Evolutionary conservation across 2,888 invertebrate genomes (phyloP).

Genomic region (Cryptocheilus praepositus): DNA sequence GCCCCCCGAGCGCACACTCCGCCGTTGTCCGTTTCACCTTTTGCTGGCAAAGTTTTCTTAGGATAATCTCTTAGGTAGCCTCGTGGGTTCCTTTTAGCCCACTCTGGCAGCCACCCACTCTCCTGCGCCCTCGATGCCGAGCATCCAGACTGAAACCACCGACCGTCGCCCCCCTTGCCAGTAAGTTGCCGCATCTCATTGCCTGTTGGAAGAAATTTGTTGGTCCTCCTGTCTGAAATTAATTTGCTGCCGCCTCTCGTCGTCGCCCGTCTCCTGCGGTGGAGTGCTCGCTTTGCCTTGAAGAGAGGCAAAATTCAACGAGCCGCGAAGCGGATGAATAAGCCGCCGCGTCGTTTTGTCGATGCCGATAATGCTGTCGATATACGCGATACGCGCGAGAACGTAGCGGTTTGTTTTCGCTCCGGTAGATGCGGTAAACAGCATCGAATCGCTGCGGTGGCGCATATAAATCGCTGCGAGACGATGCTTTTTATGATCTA

Average conservation of each 20-base stretch:
- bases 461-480: not conserved
- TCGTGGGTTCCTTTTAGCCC: conserved; percentile 2
- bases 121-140: not conserved
- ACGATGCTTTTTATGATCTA: not conserved
- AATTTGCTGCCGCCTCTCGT: conserved; percentile 44
- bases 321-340: conserved; percentile 55
- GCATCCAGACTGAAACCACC: not conserved
- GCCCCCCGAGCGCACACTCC: conserved; percentile 41
- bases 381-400: not conserved
- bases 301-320: conserved; percentile 38
- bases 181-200: conserved; percentile 39
- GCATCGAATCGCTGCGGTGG: no score
- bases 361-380: conserved; percentile 1
- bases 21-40: conserved; percentile 15
- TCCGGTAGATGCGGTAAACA: no score
- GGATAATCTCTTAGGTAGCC: conserved; percentile 59
- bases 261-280: not conserved
- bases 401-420: no score
- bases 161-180: not conserved
- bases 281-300: not conserved
- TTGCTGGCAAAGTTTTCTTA: conserved; percentile 50
- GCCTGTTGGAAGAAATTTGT: conserved; percentile 57
- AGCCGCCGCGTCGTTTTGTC: conserved; percentile 13
- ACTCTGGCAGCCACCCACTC: conserved; percentile 8
- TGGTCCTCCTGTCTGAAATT: conserved; percentile 49